Evolutionary conservation across 2,797 vertebrate genomes (phyloP), one percentile per base, ranked within the genome.

Genomic region (Thripadectes ignobilis): DNA sequence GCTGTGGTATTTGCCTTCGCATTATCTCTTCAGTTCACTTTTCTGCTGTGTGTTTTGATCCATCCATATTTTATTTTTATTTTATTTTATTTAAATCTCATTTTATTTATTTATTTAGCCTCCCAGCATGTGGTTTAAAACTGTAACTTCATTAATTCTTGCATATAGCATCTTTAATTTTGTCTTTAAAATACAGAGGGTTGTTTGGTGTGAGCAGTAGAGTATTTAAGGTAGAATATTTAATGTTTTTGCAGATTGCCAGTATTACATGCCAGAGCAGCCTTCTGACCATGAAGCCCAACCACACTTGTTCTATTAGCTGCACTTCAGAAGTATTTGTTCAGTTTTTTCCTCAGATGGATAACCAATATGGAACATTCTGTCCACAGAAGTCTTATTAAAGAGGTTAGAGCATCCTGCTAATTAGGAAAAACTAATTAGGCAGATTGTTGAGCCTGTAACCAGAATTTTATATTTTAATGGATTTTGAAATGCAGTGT

Each of bases 281-380:
- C 77, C 81, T 96, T 83, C 90, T 92, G 94, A 97, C 90, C 94
- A 66, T 3, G 34, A 49, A 86, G 67, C 81, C 85, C 93, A 90
- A 88, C 82, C 79, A 95, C 27, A 27, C 74, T 96, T 96, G 75
- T 96, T 95, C 88, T 96, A 12, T 94, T 97, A 95, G 85, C 79
- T 97, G 87, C 93, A 84, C 92, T 96, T 95, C 90, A 97, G 83
- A 93, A 95, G 75, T 90, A 96, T 95, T 97, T 97, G 85, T 95
- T 97, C 88, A 94, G 79, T 87, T 96, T 91, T 95, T 69, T 75
- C 82, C 91, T 97, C 89, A 96, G 73, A 97, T 96, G 92, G 89
- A 87, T 97, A 96, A 96, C 96, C 96, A 97, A 79, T 96, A 92
- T 95, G 95, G 96, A 97, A 95, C 93, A 94, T 97, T 98, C 84